Percentiles rank a stretch among this genome's conserved stretches.
These are phyloP conservation scores for Ceratoteleas bidentatus DNA, from an alignment of 1,140 invertebrate species.

Conservation along the genomic window DNA sequence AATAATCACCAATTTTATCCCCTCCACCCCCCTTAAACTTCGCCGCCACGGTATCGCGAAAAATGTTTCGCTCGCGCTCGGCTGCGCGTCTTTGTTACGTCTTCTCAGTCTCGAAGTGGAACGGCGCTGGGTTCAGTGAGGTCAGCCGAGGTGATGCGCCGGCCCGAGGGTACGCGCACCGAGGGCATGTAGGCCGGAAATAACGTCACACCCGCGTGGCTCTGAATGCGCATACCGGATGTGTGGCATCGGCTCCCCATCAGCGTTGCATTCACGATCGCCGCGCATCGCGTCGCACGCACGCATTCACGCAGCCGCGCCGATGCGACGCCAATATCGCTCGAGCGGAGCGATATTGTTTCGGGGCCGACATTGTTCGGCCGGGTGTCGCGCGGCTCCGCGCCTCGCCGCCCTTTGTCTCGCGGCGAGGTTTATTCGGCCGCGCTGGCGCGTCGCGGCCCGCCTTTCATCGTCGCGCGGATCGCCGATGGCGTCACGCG, in stretches of 20 bases:
- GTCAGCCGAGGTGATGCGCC: conserved; percentile 74
- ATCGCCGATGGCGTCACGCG: conserved; percentile 39
- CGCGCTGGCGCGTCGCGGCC: conserved; percentile 9
- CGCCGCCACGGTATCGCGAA: too few relatives aligned
- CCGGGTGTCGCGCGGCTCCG: conserved; percentile 34
- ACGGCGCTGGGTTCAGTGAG: conserved; percentile 72
- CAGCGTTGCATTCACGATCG: conserved; percentile 78
- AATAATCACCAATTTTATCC: too few relatives aligned
- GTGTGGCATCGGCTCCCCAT: conserved; percentile 81
- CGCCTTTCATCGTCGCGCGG: conserved; percentile 17
- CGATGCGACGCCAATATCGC: conserved; percentile 34
- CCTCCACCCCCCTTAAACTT: too few relatives aligned
- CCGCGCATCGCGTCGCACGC: conserved; percentile 75
- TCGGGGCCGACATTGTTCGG: conserved; percentile 46
- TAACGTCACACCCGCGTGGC: conserved; percentile 82
- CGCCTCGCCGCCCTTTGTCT: not conserved
- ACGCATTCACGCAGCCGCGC: conserved; percentile 64
- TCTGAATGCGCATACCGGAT: conserved; percentile 83
- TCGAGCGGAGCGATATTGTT: conserved; percentile 56
- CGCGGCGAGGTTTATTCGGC: conserved; percentile 1
- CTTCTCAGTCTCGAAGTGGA: conserved; percentile 64
- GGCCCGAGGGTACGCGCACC: conserved; percentile 71
- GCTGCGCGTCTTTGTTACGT: conserved; percentile 24
- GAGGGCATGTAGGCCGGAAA: conserved; percentile 81
- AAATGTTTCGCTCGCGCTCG: too few relatives aligned